Conservation (phyloP, 2,888 invertebrate genomes). For the Dryobotodes eremita region DNA sequence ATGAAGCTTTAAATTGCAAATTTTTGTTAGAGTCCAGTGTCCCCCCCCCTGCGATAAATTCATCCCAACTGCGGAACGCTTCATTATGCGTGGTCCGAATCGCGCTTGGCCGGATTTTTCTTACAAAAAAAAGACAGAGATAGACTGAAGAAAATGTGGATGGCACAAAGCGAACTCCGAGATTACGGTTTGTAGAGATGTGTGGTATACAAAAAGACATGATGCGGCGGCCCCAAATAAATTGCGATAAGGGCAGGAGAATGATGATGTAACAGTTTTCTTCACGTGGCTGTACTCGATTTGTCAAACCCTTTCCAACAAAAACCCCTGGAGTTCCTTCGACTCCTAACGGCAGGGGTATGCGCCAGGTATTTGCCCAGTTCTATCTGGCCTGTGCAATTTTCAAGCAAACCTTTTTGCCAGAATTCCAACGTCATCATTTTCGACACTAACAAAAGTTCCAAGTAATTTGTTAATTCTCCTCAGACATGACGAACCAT, state of each 20-base stretch:
- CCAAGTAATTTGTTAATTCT: neutral
- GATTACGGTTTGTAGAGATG: neutral
- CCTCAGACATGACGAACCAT: constrained; percentile 15
- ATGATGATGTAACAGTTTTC: too few relatives aligned
- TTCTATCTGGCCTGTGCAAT: neutral
- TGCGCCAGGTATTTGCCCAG: too few relatives aligned
- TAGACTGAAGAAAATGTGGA: neutral
- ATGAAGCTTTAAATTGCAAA: too few relatives aligned
- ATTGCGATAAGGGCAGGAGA: neutral
- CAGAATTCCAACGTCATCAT: neutral
- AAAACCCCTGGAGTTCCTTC: neutral
- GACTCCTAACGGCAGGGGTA: too few relatives aligned
- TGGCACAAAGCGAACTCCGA: neutral
- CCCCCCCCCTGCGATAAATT: too few relatives aligned
- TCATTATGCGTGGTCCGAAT: too few relatives aligned
- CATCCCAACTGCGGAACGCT: too few relatives aligned
- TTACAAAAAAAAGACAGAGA: too few relatives aligned
- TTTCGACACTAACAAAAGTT: neutral
- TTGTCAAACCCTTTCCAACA: neutral
- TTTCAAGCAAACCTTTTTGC: neutral
- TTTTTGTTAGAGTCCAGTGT: too few relatives aligned
- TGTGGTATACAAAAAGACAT: neutral
- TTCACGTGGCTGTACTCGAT: too few relatives aligned
- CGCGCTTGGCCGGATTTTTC: too few relatives aligned
- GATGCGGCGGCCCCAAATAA: neutral